Conservation (phyloP, 2,113 vertebrate species). For the Paradisaea rubra region DNA sequence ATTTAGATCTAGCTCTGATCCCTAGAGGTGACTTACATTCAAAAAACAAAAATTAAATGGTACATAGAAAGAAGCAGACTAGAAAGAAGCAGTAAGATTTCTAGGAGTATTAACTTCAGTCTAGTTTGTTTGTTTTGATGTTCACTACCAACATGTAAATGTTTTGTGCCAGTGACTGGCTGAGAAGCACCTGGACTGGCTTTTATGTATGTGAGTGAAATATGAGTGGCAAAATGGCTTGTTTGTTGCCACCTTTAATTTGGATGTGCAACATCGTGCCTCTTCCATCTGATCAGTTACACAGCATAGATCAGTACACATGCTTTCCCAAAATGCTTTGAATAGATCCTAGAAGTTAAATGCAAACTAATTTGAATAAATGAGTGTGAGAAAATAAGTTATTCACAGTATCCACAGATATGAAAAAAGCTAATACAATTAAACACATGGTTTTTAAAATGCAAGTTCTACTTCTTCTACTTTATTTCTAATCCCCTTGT, state of each 20-base stretch:
- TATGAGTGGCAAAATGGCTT: not conserved
- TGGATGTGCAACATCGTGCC: not conserved
- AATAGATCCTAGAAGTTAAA: not conserved
- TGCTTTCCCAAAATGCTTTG: not conserved
- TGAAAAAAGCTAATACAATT: not conserved
- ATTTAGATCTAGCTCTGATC: conserved; percentile 23
- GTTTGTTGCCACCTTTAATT: not conserved
- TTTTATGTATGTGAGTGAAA: not conserved
- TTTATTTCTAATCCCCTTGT: not conserved
- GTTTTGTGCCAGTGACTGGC: not conserved
- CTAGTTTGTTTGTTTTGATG: not conserved
- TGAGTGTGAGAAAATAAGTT: not conserved
- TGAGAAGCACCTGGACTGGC: not conserved
- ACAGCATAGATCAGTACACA: not conserved
- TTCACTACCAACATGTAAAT: not conserved
- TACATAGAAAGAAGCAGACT: not conserved
- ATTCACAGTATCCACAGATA: not conserved
- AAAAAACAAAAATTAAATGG: not conserved
- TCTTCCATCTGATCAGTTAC: not conserved
- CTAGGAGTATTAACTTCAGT: not conserved
- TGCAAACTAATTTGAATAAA: not conserved
- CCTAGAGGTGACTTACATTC: not conserved
- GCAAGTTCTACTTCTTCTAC: not conserved
- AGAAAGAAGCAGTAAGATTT: not conserved
- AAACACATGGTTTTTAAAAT: not conserved